Conservation (phyloP, 2,113 vertebrate genomes). For the Rallus limicola region DNA sequence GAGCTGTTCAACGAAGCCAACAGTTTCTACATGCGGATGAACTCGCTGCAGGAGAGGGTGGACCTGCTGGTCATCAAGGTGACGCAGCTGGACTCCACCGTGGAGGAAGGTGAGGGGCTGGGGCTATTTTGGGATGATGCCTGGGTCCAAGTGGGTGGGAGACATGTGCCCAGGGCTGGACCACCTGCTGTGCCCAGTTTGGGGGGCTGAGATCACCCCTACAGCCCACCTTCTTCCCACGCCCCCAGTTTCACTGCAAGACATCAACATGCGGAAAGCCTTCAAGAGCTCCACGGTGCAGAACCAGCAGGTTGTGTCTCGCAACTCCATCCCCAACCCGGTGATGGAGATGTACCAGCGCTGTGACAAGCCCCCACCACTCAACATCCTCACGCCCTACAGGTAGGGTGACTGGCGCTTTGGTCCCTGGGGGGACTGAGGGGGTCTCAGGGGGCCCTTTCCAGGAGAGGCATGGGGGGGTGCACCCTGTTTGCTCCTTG, state of each 20-base stretch:
- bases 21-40: slow-evolving; percentile 93
- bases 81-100: slow-evolving; percentile 91
- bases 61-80: slow-evolving; percentile 93
- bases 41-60: slow-evolving; percentile 90
- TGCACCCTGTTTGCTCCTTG: neutral
- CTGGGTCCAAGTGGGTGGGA: neutral
- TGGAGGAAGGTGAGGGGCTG: slow-evolving; percentile 86
- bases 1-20: slow-evolving; percentile 95
- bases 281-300: slow-evolving; percentile 93
- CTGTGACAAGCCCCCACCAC: slow-evolving; percentile 89
- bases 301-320: slow-evolving; percentile 93
- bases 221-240: neutral
- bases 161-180: rapidly evolving
- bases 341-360: slow-evolving; percentile 93
- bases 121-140: neutral
- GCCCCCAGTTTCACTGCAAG: slow-evolving; percentile 88
- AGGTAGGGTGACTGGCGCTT: slow-evolving; percentile 59
- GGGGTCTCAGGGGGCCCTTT: neutral
- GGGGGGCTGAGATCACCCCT: neutral
- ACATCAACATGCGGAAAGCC: slow-evolving; percentile 95
- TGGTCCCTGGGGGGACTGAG: rapidly evolving
- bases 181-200: rapidly evolving
- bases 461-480: rapidly evolving
- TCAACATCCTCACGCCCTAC: slow-evolving; percentile 92
- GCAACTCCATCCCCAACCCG: slow-evolving; percentile 89